A percentile compares a stretch with the other conserved stretches of the same genome.
These are phyloP conservation scores for Chloroceryle inda DNA, from an alignment of 2,797 vertebrate species.

Conservation along the genomic window DNA sequence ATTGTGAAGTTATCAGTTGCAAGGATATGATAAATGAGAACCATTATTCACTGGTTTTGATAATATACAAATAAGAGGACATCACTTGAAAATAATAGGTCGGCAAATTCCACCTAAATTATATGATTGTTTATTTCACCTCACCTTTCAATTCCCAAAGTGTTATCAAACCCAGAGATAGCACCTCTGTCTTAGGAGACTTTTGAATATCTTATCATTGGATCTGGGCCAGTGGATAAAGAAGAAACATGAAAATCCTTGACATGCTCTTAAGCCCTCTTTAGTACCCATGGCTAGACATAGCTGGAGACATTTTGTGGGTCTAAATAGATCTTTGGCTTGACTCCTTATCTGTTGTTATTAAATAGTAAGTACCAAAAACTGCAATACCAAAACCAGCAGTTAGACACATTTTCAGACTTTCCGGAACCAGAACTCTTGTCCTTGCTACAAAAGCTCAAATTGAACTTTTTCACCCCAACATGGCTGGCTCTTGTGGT, in stretches of 20 bases:
- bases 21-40: neutral
- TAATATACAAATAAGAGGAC: neutral
- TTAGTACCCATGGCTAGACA: neutral
- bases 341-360: neutral
- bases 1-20: neutral
- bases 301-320: neutral
- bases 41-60: neutral
- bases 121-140: too few species aligned
- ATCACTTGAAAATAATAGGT: neutral
- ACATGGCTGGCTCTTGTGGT: fast-evolving
- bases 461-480: neutral
- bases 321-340: neutral
- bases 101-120: neutral
- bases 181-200: neutral
- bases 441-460: neutral
- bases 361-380: neutral
- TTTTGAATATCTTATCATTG: neutral
- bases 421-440: neutral
- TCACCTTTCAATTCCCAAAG: neutral
- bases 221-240: neutral
- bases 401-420: neutral
- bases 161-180: neutral
- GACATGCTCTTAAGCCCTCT: neutral
- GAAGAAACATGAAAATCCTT: neutral
- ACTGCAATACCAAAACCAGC: too few species aligned